Evolutionary conservation across 1,140 invertebrate genomes (phyloP).

Genomic region (Lasioglossum baleicum): DNA sequence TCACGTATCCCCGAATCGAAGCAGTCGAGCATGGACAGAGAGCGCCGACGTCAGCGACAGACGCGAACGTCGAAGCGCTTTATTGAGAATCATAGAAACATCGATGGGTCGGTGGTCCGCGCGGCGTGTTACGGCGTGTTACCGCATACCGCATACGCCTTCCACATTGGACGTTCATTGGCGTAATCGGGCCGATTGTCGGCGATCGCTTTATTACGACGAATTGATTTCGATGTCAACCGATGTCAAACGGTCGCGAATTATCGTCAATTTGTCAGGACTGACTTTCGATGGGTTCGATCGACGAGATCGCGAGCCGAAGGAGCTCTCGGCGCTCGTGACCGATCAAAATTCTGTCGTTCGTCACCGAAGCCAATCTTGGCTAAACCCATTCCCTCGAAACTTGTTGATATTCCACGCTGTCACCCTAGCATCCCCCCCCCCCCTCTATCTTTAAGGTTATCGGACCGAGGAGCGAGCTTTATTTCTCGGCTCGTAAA

Average conservation of each 20-base stretch:
- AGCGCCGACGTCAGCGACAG: conserved; percentile 12
- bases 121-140: too few species aligned
- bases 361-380: too few species aligned
- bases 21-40: not conserved
- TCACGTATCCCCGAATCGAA: not conserved
- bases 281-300: conserved; percentile 60
- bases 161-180: conserved; percentile 74
- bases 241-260: conserved; percentile 77
- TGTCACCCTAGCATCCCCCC: too few species aligned
- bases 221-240: conserved; percentile 79
- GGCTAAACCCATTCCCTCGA: too few species aligned
- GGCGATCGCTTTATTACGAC: conserved; percentile 77
- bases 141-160: conserved; percentile 40
- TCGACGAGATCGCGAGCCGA: conserved; percentile 25
- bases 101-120: conserved; percentile 25
- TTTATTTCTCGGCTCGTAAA: conserved; percentile 35
- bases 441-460: too few species aligned
- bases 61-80: conserved; percentile 11
- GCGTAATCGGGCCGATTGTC: conserved; percentile 75
- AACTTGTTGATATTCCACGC: too few species aligned
- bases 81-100: conserved; percentile 35
- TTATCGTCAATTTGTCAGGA: conserved; percentile 75
- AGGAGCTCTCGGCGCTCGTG: not conserved
- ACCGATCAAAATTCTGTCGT: too few species aligned
- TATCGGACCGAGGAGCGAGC: too few species aligned